phyloP scores from a whole-genome alignment of 2,113 vertebrate species.

The Noturus placidus region DNA sequence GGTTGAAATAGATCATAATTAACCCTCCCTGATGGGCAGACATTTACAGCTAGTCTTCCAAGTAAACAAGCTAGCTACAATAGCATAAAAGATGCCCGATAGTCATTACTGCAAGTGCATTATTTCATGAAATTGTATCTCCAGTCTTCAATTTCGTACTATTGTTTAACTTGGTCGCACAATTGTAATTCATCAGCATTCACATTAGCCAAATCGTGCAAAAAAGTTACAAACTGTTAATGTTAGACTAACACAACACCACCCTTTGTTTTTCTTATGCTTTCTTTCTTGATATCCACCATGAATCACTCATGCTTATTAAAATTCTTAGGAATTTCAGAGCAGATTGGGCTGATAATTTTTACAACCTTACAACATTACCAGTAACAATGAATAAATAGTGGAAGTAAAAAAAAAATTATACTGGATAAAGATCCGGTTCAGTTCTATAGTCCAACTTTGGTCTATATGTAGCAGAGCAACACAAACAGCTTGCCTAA shows the following conservation, averaged over 20 bases:
- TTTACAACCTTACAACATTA: neutral
- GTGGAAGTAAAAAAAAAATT: neutral
- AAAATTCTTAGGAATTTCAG: neutral
- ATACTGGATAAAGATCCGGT: neutral
- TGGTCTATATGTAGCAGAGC: constrained; percentile 28
- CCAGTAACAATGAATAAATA: neutral
- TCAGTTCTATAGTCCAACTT: neutral
- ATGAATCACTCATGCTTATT: neutral
- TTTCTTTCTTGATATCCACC: neutral
- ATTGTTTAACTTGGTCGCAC: neutral
- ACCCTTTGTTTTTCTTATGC: neutral
- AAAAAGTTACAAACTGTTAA: neutral
- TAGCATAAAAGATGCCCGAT: neutral
- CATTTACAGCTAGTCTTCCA: neutral
- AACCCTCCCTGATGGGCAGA: neutral
- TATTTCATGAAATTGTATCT: neutral
- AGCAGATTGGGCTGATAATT: neutral
- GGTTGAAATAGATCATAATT: neutral
- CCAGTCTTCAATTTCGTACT: neutral
- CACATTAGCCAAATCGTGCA: neutral
- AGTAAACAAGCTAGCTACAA: neutral
- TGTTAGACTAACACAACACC: neutral
- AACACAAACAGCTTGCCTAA: constrained; percentile 1
- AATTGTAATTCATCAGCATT: neutral
- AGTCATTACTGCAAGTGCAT: neutral